phyloP scores from a whole-genome alignment of 2,113 vertebrate genomes.

The Psettodes erumei region DNA sequence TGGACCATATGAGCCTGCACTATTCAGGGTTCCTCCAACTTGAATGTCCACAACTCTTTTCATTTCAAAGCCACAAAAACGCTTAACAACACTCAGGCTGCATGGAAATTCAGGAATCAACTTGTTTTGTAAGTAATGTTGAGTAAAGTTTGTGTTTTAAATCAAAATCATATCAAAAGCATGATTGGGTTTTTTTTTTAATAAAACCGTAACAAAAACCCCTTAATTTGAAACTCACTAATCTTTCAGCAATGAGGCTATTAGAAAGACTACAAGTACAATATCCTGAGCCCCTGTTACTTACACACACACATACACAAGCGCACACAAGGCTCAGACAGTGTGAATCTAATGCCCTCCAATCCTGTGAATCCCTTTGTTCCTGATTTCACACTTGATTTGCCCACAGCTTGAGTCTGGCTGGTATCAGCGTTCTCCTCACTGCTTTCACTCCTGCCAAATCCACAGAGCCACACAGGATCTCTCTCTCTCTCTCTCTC shows the following conservation, averaged over 20 bases:
- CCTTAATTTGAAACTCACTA: conserved; percentile 68
- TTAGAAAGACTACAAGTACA: conserved; percentile 70
- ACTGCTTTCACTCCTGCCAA: conserved; percentile 78
- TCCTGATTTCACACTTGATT: conserved; percentile 82
- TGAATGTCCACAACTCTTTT: not conserved
- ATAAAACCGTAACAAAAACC: conserved; percentile 42
- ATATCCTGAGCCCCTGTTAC: conserved; percentile 58
- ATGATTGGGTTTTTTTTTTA: conserved; percentile 13
- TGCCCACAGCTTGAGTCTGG: conserved; percentile 80
- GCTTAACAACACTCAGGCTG: not conserved
- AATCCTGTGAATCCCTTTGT: conserved; percentile 83
- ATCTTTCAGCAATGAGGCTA: conserved; percentile 71
- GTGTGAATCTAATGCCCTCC: conserved; percentile 80
- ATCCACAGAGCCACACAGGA: conserved; percentile 71
- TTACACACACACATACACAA: conserved; percentile 45
- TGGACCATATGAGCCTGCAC: not conserved
- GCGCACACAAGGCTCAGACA: conserved; percentile 65
- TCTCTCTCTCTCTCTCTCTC: conserved; percentile 38
- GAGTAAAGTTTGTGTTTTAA: conserved; percentile 8
- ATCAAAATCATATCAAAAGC: conserved; percentile 39
- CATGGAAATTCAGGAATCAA: not conserved
- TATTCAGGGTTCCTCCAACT: not conserved
- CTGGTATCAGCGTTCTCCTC: conserved; percentile 69
- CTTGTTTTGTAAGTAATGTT: not conserved
- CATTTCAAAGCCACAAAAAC: not conserved